Evolutionary conservation across 2,797 vertebrate genomes (phyloP).

Genomic region (Falco columbarius): DNA sequence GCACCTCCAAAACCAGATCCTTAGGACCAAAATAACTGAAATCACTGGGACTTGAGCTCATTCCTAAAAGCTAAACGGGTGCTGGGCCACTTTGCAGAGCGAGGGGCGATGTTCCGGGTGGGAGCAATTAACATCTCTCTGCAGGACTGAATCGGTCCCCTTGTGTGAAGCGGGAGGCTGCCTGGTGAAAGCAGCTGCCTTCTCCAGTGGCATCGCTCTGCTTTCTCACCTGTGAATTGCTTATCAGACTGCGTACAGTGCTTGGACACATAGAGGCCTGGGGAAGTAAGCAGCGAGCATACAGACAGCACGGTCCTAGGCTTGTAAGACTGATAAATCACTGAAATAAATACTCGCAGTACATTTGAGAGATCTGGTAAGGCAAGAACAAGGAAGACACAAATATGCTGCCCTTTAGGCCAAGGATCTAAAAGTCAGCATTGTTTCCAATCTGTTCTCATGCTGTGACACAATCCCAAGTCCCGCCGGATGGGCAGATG

Average conservation of each 20-base stretch:
- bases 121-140: background rate
- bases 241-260: too few species aligned
- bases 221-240: background rate
- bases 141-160: accelerated
- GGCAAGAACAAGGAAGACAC: background rate
- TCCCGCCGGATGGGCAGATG: background rate
- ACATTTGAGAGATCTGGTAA: background rate
- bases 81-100: background rate
- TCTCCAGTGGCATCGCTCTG: background rate
- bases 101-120: background rate
- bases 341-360: background rate
- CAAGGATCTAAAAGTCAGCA: background rate
- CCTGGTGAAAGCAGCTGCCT: background rate
- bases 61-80: background rate
- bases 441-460: background rate
- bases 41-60: background rate
- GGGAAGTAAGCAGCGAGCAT: background rate
- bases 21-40: background rate
- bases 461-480: background rate
- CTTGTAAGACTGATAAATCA: background rate
- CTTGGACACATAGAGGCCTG: background rate
- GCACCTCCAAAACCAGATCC: background rate
- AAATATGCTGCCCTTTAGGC: background rate
- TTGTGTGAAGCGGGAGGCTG: too few species aligned
- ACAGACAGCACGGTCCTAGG: background rate